Percentiles rank a stretch among this genome's conserved stretches.
These are phyloP conservation scores for Diarsia dahlii DNA, from an alignment of 2,888 invertebrate genomes.

Conservation along the genomic window DNA sequence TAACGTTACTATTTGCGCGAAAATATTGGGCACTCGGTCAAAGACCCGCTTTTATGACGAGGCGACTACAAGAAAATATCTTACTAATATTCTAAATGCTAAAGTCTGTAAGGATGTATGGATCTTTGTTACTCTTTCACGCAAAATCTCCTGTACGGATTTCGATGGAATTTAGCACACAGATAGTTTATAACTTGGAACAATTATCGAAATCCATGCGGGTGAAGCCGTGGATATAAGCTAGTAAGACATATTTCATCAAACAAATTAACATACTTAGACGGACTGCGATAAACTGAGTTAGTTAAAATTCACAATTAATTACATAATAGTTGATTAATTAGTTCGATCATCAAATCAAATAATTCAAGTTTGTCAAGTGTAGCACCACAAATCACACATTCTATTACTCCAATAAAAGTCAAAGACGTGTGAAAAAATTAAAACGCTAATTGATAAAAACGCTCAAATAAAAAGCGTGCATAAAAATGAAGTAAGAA, in stretches of 20 bases:
- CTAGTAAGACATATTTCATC: not conserved
- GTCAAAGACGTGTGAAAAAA: conserved; percentile 52
- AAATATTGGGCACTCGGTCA: conserved; percentile 17
- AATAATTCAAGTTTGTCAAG: conserved; percentile 33
- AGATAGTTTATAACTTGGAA: too few relatives aligned
- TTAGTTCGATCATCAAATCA: conserved; percentile 6
- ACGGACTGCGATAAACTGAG: conserved; percentile 20
- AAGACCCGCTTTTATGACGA: not conserved
- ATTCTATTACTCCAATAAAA: conserved; percentile 33
- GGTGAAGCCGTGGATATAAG: too few relatives aligned
- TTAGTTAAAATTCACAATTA: conserved; percentile 23
- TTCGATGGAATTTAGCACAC: too few relatives aligned
- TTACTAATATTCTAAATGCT: too few relatives aligned
- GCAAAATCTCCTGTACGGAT: too few relatives aligned
- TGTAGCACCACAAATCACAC: conserved; percentile 30
- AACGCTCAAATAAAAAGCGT: conserved; percentile 45
- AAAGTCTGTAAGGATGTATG: too few relatives aligned
- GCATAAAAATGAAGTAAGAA: conserved; percentile 54
- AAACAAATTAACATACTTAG: conserved; percentile 24
- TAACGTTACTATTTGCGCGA: not conserved
- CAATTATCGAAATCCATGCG: too few relatives aligned
- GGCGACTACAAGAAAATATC: not conserved
- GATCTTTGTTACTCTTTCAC: too few relatives aligned
- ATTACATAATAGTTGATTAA: conserved; percentile 21
- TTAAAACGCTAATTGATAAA: conserved; percentile 55